Base-by-base conservation (phyloP, 2,113 vertebrate species). In the Propithecus coquereli region DNA sequence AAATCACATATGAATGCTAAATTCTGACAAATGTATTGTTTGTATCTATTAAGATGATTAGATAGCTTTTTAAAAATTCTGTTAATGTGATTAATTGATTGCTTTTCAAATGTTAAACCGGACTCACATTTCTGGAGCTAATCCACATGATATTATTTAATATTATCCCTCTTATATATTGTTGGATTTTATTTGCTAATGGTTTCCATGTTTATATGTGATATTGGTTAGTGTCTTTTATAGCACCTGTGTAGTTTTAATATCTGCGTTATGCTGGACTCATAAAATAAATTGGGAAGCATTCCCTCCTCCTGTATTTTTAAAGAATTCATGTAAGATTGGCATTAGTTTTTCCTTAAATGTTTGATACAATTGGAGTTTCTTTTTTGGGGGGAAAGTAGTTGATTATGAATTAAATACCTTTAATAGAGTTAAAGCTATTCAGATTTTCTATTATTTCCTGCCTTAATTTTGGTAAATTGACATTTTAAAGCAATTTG, bases 401-500 rank as follows among this genome's bases (percentile, higher is more conserved):
- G 71, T 92, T 71, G 32, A 87, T 32, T 66, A 82, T 27, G 2
- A 86, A 68, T 90, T 74, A 90, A 93, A 43, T 90, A 89, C 47
- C 8, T 63, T 91, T 63, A 63, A 63, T 27, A 80, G 3, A 66
- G 30, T 74, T 74, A 45, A 88, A 93, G 25, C n/a, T 81, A 86
- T 65, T 95, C 57, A 70, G 27, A 77, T 70, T 80, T 88, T 85
- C 59, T 95, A 27, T n/a, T 74, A 80, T 70, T 80, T 73, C n/a
- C 71, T 91, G 40, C 80, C 65, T 83, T 7, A 27, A 45, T 68
- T 59, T 95, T 37, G 59, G 20, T 40, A 47, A 82, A 27, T 32
- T 81, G 2, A 61, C 2, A 43, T 81, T 94, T 71, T 61, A 85
- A 91, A 80, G n/a, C 13, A 43, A 52, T n/a, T 45, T 43, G 20